A percentile compares a stretch with the other conserved stretches of the same genome.
Evolutionary conservation across 2,888 invertebrate genomes (phyloP).

Genomic region (Zonitis immaculata): DNA sequence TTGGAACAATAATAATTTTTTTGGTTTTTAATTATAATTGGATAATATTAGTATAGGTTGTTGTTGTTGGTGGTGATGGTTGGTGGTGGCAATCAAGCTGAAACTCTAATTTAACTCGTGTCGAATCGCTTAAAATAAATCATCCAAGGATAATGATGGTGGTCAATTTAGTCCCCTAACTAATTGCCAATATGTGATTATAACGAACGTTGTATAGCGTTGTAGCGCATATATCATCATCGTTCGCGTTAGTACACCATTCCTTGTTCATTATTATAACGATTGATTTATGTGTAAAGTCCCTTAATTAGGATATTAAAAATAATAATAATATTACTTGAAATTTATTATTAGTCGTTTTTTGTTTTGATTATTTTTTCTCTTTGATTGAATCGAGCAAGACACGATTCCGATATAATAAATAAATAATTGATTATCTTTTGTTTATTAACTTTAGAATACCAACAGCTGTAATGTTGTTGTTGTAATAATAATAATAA

Average conservation of each 20-base stretch:
- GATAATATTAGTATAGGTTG: not conserved
- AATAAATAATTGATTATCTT: not conserved
- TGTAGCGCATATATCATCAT: conserved; percentile 43
- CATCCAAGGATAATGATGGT: conserved; percentile 49
- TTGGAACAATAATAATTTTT: not conserved
- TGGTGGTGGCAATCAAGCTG: conserved; percentile 22
- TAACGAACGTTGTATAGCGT: conserved; percentile 44
- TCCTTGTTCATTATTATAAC: conserved; percentile 37
- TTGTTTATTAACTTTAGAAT: not conserved
- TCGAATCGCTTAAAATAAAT: conserved; percentile 49
- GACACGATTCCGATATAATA: not conserved
- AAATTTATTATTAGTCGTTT: not conserved
- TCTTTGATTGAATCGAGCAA: not conserved
- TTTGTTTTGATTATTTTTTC: no score
- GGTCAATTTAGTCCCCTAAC: conserved; percentile 50
- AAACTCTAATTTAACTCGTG: conserved; percentile 46
- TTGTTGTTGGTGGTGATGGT: not conserved
- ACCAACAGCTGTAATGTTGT: not conserved
- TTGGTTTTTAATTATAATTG: no score
- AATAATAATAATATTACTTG: conserved; percentile 26
- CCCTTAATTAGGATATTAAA: conserved; percentile 43
- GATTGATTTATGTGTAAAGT: conserved; percentile 39
- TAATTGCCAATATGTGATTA: conserved; percentile 51
- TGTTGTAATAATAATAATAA: not conserved
- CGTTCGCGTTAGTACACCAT: conserved; percentile 26